Conservation (phyloP, 2,888 invertebrate genomes). For the Tetragonisca angustula region DNA sequence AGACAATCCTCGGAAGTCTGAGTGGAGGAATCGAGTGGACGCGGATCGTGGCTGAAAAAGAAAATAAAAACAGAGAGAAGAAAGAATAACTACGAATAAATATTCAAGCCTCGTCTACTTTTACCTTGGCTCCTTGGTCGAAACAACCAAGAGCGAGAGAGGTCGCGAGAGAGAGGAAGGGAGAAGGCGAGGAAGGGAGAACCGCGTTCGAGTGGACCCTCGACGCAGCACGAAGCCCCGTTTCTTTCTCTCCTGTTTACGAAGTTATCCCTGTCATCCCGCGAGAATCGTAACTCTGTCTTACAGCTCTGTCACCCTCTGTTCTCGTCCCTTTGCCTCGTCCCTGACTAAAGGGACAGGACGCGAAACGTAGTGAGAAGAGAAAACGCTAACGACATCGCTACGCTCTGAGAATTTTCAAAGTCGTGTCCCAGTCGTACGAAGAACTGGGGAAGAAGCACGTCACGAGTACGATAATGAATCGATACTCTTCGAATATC, state of each 20-base stretch:
- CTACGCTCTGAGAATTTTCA: background rate
- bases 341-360: conserved; percentile 14
- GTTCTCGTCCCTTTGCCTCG: conserved; percentile 25
- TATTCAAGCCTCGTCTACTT: conserved; percentile 62
- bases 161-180: too few species aligned
- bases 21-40: conserved; percentile 56
- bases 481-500: background rate
- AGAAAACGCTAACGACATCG: background rate
- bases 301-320: conserved; percentile 13
- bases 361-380: conserved; percentile 36
- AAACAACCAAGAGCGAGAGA: too few species aligned
- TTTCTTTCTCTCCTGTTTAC: conserved; percentile 60
- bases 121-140: conserved; percentile 35
- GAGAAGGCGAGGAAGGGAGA: background rate
- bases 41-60: conserved; percentile 46
- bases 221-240: conserved; percentile 42
- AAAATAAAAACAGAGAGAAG: conserved; percentile 4
- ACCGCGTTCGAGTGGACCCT: conserved; percentile 59
- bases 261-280: conserved; percentile 45
- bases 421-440: conserved; percentile 35
- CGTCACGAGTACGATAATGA: background rate
- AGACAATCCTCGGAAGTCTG: conserved; percentile 48
- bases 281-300: conserved; percentile 61
- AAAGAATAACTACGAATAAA: conserved; percentile 67
- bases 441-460: background rate